These are phyloP conservation scores for Nematopogon swammerdamellus DNA, from an alignment of 2,888 invertebrate species.

Conservation along the genomic window DNA sequence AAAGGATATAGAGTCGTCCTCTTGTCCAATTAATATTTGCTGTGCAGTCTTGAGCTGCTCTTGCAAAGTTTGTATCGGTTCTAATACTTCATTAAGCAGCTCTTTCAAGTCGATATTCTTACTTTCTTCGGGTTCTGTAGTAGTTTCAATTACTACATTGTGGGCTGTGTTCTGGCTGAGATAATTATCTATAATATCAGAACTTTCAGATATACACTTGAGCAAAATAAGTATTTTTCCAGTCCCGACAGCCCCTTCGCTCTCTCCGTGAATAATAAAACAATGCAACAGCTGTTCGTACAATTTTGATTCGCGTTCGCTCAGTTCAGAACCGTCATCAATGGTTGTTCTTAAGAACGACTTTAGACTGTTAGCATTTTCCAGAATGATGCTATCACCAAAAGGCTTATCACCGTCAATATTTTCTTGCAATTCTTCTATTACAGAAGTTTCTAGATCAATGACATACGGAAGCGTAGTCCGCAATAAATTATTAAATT, in stretches of 20 bases:
- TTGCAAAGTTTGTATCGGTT: constrained; percentile 30
- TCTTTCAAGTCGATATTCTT: constrained; percentile 21
- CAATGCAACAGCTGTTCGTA: constrained; percentile 18
- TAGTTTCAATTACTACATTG: constrained; percentile 16
- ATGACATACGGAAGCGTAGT: constrained; percentile 12
- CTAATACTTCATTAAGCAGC: constrained; percentile 27
- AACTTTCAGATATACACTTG: constrained; percentile 36
- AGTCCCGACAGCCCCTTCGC: constrained; percentile 25
- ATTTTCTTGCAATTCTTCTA: constrained; percentile 20
- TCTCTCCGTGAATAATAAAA: constrained; percentile 27
- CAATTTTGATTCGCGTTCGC: constrained; percentile 15
- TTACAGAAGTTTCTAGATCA: constrained; percentile 16
- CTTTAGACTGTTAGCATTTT: constrained; percentile 20
- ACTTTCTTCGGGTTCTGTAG: constrained; percentile 17
- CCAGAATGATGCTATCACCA: constrained; percentile 15
- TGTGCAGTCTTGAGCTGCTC: constrained; percentile 27
- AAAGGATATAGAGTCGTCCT: constrained; percentile 26
- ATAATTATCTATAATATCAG: constrained; percentile 22
- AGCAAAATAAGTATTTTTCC: constrained; percentile 31
- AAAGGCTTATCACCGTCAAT: constrained; percentile 2
- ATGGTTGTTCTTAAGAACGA: constrained; percentile 17
- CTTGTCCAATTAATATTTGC: constrained; percentile 24
- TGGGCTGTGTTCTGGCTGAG: constrained; percentile 13
- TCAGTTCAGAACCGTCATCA: constrained; percentile 9
- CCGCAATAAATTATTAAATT: neutral